Evolutionary conservation across 2,888 invertebrate species (phyloP).

Genomic region (Rotaria socialis): DNA sequence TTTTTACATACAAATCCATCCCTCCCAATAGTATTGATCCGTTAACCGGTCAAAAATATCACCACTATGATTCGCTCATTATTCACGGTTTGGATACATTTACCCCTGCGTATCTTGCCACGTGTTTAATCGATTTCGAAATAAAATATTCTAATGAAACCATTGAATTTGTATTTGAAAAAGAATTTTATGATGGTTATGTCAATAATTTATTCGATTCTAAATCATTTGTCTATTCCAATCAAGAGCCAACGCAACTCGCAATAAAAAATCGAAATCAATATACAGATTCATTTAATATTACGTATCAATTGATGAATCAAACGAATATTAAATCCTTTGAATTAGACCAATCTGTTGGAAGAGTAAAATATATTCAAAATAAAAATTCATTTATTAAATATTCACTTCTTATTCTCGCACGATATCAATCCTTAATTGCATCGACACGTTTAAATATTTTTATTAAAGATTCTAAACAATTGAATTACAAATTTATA

Average conservation of each 20-base stretch:
- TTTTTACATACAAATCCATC: background rate
- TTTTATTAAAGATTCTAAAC: background rate
- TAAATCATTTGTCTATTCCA: background rate
- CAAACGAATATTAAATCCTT: background rate
- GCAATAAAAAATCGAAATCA: background rate
- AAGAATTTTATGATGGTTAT: background rate
- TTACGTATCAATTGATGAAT: background rate
- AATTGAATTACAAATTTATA: background rate
- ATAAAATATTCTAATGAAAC: background rate
- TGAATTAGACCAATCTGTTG: background rate
- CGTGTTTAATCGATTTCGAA: background rate
- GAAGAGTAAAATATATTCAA: background rate
- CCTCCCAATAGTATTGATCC: background rate
- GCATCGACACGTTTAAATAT: background rate
- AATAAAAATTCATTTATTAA: background rate
- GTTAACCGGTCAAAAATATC: conserved; percentile 1
- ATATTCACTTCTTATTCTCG: conserved; percentile 10
- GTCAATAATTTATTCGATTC: background rate
- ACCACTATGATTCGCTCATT: background rate
- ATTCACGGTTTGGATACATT: background rate
- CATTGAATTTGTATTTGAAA: background rate
- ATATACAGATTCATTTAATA: background rate
- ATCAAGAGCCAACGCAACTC: background rate
- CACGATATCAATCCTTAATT: background rate
- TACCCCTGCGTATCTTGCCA: background rate